Evolutionary conservation across 2,797 vertebrate species (phyloP).

Genomic region (Chrosomus eos): DNA sequence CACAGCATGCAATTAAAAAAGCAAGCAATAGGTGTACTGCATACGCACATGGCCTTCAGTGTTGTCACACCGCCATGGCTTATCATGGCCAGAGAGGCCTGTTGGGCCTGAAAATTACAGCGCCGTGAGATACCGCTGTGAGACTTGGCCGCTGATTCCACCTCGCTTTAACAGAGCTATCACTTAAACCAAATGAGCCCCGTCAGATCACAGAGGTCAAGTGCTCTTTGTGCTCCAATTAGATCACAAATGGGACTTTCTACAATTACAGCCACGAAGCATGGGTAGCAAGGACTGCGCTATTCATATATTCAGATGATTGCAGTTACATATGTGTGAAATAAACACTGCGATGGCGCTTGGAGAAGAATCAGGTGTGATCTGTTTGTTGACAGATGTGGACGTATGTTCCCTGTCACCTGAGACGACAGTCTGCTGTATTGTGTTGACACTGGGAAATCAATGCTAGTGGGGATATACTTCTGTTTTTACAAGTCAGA

Average conservation of each 20-base stretch:
- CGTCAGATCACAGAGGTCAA: conserved; percentile 58
- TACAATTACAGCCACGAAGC: conserved; percentile 65
- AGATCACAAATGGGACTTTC: conserved; percentile 62
- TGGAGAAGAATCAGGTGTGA: conserved; percentile 31
- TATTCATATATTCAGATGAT: not conserved
- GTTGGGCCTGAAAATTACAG: conserved; percentile 16
- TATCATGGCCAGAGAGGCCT: not conserved
- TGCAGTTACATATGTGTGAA: not conserved
- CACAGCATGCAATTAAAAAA: conserved; percentile 26
- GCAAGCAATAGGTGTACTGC: conserved; percentile 6
- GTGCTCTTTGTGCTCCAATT: conserved; percentile 60
- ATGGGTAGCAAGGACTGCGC: conserved; percentile 39
- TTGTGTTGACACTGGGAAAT: not conserved
- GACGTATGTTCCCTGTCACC: conserved; percentile 1
- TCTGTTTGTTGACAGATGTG: conserved; percentile 25
- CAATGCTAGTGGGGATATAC: not conserved
- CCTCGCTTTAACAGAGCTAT: conserved; percentile 20
- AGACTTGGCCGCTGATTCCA: conserved; percentile 15
- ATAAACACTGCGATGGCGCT: not conserved
- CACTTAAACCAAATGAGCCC: conserved; percentile 46
- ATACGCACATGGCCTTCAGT: not conserved
- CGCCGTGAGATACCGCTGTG: not conserved
- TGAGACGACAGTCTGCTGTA: not conserved
- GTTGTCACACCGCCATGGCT: not conserved
- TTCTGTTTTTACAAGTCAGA: not conserved